These are phyloP conservation scores for Aphrophora alni DNA, from an alignment of 2,888 invertebrate genomes.

Conservation along the genomic window DNA sequence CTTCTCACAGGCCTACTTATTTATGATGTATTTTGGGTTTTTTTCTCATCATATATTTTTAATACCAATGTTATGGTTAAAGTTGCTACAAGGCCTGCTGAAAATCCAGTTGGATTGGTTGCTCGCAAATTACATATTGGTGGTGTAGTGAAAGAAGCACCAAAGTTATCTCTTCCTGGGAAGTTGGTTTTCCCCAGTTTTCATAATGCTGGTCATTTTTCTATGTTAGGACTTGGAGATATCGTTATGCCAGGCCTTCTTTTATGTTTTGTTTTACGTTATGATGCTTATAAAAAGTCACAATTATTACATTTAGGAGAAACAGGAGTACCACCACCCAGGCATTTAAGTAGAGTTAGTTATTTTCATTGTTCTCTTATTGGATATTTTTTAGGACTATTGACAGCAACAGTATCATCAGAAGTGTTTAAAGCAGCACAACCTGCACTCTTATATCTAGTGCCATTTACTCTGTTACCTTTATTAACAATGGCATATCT, in stretches of 20 bases:
- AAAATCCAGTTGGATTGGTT: constrained; percentile 92
- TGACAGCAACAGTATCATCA: constrained; percentile 96
- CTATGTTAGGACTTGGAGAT: constrained; percentile 78
- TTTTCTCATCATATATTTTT: constrained; percentile 98
- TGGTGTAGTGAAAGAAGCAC: constrained; percentile 89
- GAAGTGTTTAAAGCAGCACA: constrained; percentile 99
- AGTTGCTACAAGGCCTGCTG: constrained; percentile 83
- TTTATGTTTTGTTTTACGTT: constrained; percentile 94
- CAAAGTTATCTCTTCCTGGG: constrained; percentile 94
- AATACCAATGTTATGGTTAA: constrained; percentile 99
- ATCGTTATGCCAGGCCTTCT: constrained; percentile 91
- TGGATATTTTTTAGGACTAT: constrained; percentile 94
- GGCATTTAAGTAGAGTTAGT: constrained; percentile 64
- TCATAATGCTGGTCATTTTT: constrained; percentile 96
- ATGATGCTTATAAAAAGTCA: constrained; percentile 96
- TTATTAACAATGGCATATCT: constrained; percentile 97
- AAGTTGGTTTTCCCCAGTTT: constrained; percentile 97
- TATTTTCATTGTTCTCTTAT: constrained; percentile 99
- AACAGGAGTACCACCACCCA: constrained; percentile 65
- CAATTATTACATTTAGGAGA: constrained; percentile 70
- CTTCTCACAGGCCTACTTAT: constrained; percentile 91
- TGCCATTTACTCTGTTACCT: constrained; percentile 96
- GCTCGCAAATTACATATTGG: constrained; percentile 92
- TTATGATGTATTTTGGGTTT: constrained; percentile 99
- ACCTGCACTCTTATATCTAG: constrained; percentile 95